Evolutionary conservation across 2,797 vertebrate species (phyloP).

Genomic region (Crocodylus rhombifer): DNA sequence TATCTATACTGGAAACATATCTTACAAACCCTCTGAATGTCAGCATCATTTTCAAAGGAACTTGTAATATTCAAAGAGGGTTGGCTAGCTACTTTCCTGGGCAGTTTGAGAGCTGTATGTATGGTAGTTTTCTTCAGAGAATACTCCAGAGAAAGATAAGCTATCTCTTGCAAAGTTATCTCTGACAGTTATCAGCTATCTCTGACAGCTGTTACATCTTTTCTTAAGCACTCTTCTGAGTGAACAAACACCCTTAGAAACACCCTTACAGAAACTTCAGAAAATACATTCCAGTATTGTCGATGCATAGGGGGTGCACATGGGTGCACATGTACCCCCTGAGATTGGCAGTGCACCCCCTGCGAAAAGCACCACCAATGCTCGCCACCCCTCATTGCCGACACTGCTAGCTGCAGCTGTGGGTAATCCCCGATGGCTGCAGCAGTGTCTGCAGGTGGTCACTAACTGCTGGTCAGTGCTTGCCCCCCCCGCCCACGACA

Average conservation of each 20-base stretch:
- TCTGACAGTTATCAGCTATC: too few relatives aligned
- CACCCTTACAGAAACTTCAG: not conserved
- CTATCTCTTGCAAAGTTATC: not conserved
- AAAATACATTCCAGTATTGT: not conserved
- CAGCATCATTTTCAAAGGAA: not conserved
- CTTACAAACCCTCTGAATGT: not conserved
- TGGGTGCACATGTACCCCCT: too few relatives aligned
- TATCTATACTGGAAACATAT: rapidly evolving
- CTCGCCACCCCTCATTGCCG: too few relatives aligned
- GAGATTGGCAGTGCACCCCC: too few relatives aligned
- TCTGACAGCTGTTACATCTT: not conserved
- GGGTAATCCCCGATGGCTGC: too few relatives aligned
- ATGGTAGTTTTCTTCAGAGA: not conserved
- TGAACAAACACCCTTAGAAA: not conserved
- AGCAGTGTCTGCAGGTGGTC: too few relatives aligned
- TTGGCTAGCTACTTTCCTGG: not conserved
- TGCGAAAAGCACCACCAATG: too few relatives aligned
- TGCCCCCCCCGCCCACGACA: too few relatives aligned
- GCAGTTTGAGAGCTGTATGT: not conserved
- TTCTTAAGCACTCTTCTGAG: not conserved
- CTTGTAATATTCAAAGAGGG: not conserved
- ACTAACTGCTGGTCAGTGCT: too few relatives aligned
- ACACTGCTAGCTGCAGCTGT: too few relatives aligned
- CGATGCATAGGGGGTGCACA: too few relatives aligned
- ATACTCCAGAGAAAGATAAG: not conserved